Evolutionary conservation across 2,797 vertebrate species (phyloP).

Genomic region (Poliocrania exsul): DNA sequence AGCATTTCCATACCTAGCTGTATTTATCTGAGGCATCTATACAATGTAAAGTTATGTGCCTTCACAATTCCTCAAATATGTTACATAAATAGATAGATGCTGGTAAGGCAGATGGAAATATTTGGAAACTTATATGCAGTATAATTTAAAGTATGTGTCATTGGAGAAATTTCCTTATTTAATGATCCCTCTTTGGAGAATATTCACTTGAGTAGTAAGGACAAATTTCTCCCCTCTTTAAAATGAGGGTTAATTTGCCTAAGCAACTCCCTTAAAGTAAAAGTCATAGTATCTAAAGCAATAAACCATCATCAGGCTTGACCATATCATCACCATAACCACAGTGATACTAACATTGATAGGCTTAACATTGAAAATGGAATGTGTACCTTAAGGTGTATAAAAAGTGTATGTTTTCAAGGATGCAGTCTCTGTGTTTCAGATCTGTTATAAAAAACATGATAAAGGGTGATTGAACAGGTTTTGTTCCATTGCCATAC

Average conservation of each 20-base stretch:
- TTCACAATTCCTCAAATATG: not conserved
- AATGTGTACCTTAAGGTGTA: not conserved
- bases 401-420: not conserved
- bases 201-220: not conserved
- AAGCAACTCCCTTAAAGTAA: not conserved
- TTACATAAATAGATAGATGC: not conserved
- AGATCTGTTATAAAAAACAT: not conserved
- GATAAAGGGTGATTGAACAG: not conserved
- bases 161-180: not conserved
- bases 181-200: not conserved
- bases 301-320: not conserved
- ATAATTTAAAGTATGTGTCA: not conserved
- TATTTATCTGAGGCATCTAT: not conserved
- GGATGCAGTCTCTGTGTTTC: not conserved
- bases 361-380: not conserved
- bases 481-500: not conserved
- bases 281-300: not conserved
- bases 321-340: no score
- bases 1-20: not conserved
- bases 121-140: not conserved
- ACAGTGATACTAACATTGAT: not conserved
- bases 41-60: not conserved
- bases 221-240: not conserved
- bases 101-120: not conserved
- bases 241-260: not conserved